Evolutionary conservation across 2,888 invertebrate genomes (phyloP), one percentile per base, ranked within the genome.

Genomic region (Cerastis rubricosa): DNA sequence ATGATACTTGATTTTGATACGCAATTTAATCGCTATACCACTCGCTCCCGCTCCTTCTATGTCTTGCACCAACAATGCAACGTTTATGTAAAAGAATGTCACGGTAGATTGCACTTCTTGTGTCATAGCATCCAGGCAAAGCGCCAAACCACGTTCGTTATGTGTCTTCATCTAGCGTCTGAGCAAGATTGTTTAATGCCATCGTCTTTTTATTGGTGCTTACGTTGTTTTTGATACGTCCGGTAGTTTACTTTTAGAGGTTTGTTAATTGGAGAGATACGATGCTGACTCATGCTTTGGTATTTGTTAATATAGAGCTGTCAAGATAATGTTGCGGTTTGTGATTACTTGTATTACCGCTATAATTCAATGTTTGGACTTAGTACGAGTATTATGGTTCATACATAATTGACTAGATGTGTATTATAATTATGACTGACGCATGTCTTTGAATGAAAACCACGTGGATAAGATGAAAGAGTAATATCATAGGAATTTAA

Each of bases 71-170:
- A 81, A 22, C 29, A 25, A 35, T 66, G 59, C 77, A 88, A 84
- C 87, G 89, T 90, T 92, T 91, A 92, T 92, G 93, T 93, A 92
- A 93, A 94, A 94, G 91, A 93, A 94, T 93, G 93, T 93, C 90
- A 87, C 87, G 87, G 91, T 89, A 91, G 92, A 91, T 90, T 89
- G 89, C 87, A 85, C 87, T 89, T 90, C 90, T 89, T 87, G 90
- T 87, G 88, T 88, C 88, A 89, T 79, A 64, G 76, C 67, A 90
- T 90, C 90, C 87, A 91, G 92, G 91, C 92, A 91, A 87, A 84
- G 88, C 71, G 85, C 85, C 80, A 79, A 85, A 85, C 81, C 78
- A 84, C 87, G 80, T 81, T 80, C 76, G 76, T 80, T 84, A 79
- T 80, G 74, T 82, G 81, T 78, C 82, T 84, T 83, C 81, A 84